Conservation (phyloP, 2,113 vertebrate species). For the Ammodytes dubius region DNA sequence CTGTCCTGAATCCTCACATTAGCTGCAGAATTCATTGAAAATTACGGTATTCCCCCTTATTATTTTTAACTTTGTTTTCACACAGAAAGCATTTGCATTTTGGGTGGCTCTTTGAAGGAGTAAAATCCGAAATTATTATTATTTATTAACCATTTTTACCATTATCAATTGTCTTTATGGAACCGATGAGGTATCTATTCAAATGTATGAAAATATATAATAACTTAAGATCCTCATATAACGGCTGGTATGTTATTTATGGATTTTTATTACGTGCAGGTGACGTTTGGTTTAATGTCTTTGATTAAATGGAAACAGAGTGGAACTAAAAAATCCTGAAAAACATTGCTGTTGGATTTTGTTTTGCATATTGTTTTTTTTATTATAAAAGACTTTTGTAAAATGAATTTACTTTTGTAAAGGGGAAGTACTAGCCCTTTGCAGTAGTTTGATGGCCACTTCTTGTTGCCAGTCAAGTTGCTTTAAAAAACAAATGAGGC, state of each 20-base stretch:
- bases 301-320: not conserved
- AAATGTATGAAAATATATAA: not conserved
- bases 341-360: not conserved
- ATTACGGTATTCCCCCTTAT: not conserved
- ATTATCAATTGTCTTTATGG: too few relatives aligned
- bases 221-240: not conserved
- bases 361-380: not conserved
- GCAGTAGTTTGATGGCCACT: not conserved
- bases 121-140: not conserved
- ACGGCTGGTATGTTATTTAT: too few relatives aligned
- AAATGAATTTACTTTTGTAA: not conserved
- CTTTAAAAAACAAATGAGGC: not conserved
- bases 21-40: not conserved
- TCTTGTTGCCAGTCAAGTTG: not conserved
- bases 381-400: not conserved
- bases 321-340: not conserved
- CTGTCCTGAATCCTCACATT: not conserved
- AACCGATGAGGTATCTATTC: not conserved
- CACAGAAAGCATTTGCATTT: not conserved
- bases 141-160: not conserved
- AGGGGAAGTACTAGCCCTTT: not conserved
- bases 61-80: not conserved
- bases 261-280: not conserved
- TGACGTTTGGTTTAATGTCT: not conserved
- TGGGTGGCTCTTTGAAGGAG: not conserved